These are phyloP conservation scores for Cataglyphis altisquamis DNA, from an alignment of 2,888 invertebrate species.

Conservation along the genomic window DNA sequence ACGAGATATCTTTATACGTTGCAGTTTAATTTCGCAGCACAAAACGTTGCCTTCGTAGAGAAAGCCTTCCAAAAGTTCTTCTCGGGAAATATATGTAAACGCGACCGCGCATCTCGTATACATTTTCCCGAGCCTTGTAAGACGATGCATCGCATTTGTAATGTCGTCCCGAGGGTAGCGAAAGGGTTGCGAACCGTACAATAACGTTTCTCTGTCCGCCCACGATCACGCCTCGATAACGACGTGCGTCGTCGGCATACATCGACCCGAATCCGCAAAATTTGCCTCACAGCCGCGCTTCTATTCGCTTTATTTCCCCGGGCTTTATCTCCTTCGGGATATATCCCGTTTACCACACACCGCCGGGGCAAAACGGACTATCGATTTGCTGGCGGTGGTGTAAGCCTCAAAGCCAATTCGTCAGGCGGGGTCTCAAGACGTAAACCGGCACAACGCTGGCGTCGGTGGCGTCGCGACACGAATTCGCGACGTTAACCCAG, in stretches of 20 bases:
- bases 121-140: slow-evolving; percentile 13
- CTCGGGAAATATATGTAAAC: not conserved
- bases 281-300: not conserved
- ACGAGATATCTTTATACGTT: not conserved
- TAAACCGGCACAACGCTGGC: slow-evolving; percentile 37
- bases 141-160: slow-evolving; percentile 14
- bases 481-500: slow-evolving; percentile 81
- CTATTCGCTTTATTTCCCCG: slow-evolving; percentile 26
- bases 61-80: not conserved
- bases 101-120: not conserved
- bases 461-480: slow-evolving; percentile 73
- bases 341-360: slow-evolving; percentile 35
- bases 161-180: slow-evolving; percentile 9
- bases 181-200: slow-evolving; percentile 10
- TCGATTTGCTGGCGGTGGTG: slow-evolving; percentile 61
- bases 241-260: not conserved
- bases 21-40: not conserved
- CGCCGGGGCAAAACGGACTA: slow-evolving; percentile 50
- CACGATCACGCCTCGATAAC: slow-evolving; percentile 8
- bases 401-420: slow-evolving; percentile 69
- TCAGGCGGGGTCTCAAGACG: slow-evolving; percentile 52
- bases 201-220: slow-evolving; percentile 5
- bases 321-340: slow-evolving; percentile 27
- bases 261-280: slow-evolving; percentile 27
- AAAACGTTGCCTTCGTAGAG: not conserved